Percentiles rank a stretch among this genome's conserved stretches.
Evolutionary conservation across 2,888 invertebrate genomes (phyloP).

Genomic region (Galerucella nymphaeae): DNA sequence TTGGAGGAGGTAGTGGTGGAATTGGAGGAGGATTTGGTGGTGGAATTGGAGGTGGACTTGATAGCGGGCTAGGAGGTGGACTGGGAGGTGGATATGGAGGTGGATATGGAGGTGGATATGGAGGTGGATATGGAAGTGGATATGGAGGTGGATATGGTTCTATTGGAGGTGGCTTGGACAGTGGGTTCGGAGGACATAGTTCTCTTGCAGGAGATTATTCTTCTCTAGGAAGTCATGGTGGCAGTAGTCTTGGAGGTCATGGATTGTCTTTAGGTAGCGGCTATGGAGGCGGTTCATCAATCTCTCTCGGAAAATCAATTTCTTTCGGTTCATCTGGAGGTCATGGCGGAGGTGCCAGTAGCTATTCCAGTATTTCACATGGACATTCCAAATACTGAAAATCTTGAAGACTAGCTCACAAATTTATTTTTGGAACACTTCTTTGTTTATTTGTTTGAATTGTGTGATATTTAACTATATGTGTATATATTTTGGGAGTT

Average conservation of each 20-base stretch:
- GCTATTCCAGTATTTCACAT: constrained; percentile 51
- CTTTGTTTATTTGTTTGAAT: constrained; percentile 29
- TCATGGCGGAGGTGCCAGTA: constrained; percentile 49
- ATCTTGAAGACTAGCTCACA: constrained; percentile 29
- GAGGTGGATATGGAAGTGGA: constrained; percentile 45
- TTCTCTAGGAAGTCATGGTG: constrained; percentile 34
- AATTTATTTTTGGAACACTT: constrained; percentile 16
- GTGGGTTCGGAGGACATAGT: constrained; percentile 36
- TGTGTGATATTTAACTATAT: constrained; percentile 46
- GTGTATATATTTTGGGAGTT: constrained; percentile 29
- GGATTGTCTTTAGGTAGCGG: constrained; percentile 37
- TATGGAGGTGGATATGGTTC: constrained; percentile 38
- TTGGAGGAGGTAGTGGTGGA: constrained; percentile 51
- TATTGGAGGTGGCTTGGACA: constrained; percentile 19
- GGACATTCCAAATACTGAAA: constrained; percentile 47
- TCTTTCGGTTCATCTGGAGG: constrained; percentile 44
- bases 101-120: constrained; percentile 41
- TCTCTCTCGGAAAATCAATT: constrained; percentile 39
- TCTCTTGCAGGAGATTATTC: constrained; percentile 28
- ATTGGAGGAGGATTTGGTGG: constrained; percentile 43
- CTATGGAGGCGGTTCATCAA: constrained; percentile 34
- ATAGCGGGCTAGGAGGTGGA: constrained; percentile 35
- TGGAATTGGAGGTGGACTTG: constrained; percentile 44
- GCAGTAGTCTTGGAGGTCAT: constrained; percentile 9
- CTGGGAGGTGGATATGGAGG: constrained; percentile 36